Evolutionary conservation across 2,888 invertebrate genomes (phyloP).

Genomic region (Aricia artaxerxes): DNA sequence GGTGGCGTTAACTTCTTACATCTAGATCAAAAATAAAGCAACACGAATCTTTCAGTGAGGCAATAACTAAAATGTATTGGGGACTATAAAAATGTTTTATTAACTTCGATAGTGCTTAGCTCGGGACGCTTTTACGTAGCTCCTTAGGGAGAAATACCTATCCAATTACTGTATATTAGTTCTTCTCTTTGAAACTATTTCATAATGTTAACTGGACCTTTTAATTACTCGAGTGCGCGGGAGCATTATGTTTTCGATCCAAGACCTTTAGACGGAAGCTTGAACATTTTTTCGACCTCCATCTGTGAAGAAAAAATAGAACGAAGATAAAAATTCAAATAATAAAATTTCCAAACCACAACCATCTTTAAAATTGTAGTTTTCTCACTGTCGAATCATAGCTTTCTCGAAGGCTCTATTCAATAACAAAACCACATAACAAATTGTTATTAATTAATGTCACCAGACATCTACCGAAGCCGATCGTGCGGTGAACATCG

Average conservation of each 20-base stretch:
- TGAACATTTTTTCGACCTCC: too few relatives aligned
- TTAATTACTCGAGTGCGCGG: neutral
- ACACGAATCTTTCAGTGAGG: neutral
- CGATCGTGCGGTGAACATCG: neutral
- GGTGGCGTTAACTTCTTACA: neutral
- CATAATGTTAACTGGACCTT: neutral
- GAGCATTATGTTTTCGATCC: too few relatives aligned
- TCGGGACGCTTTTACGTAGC: neutral
- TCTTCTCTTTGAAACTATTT: neutral
- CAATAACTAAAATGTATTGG: neutral
- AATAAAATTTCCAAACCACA: too few relatives aligned
- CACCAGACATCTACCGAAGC: neutral
- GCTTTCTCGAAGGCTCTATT: neutral
- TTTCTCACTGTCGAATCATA: neutral
- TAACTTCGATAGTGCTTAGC: neutral
- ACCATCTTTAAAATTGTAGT: too few relatives aligned
- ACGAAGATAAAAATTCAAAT: too few relatives aligned
- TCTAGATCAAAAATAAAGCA: neutral
- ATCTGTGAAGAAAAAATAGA: too few relatives aligned
- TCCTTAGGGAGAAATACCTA: neutral
- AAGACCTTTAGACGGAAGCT: too few relatives aligned
- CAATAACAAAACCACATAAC: neutral
- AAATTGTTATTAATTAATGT: neutral
- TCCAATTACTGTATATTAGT: neutral
- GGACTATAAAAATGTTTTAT: neutral